These are phyloP conservation scores for Cyanoderma ruficeps DNA, from an alignment of 2,113 vertebrate genomes.

Conservation along the genomic window DNA sequence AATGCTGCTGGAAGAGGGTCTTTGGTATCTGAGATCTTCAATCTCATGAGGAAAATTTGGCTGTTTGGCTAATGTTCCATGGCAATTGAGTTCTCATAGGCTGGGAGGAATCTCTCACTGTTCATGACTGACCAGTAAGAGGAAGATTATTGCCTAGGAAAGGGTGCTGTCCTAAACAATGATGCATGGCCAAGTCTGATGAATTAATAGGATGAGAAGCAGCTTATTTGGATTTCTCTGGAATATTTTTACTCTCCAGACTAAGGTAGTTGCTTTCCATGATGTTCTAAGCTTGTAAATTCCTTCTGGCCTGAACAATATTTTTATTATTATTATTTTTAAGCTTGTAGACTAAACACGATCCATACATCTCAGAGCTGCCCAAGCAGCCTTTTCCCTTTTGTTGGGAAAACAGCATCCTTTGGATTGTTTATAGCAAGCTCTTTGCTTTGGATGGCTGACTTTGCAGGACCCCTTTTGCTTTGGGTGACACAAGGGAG, in stretches of 20 bases:
- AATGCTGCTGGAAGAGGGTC: background rate
- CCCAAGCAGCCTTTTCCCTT: background rate
- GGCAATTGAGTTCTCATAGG: background rate
- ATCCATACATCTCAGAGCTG: slow-evolving; percentile 27
- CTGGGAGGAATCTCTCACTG: background rate
- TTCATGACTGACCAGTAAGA: background rate
- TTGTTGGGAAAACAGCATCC: slow-evolving; percentile 2
- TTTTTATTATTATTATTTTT: slow-evolving; percentile 56
- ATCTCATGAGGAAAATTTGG: background rate
- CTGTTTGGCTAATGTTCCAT: background rate
- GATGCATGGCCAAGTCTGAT: background rate
- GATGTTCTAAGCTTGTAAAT: slow-evolving; percentile 36
- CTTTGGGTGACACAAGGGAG: background rate
- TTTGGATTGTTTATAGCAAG: slow-evolving; percentile 14
- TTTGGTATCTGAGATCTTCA: background rate
- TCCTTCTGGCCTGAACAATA: slow-evolving; percentile 13
- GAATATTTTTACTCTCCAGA: slow-evolving; percentile 11
- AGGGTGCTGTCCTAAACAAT: background rate
- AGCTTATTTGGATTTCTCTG: slow-evolving; percentile 7
- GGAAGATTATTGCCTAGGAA: slow-evolving; percentile 16
- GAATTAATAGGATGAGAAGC: slow-evolving; percentile 29
- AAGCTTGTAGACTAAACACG: slow-evolving; percentile 59
- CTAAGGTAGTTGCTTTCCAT: slow-evolving; percentile 35
- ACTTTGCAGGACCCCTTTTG: slow-evolving; percentile 18
- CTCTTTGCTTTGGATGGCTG: slow-evolving; percentile 17